These are phyloP conservation scores for Silurus asotus DNA, from an alignment of 2,113 vertebrate genomes.

Conservation along the genomic window DNA sequence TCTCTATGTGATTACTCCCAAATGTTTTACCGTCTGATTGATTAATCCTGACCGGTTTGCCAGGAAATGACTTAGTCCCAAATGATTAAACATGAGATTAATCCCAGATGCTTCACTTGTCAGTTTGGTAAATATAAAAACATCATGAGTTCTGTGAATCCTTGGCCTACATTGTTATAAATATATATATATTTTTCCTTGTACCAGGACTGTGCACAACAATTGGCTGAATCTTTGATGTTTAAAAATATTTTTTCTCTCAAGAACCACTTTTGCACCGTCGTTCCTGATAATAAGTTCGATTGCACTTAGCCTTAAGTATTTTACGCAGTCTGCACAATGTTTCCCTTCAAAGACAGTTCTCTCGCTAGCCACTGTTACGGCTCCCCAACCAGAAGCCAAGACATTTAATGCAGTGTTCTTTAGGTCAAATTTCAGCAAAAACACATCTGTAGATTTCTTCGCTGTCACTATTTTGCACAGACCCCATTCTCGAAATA, in stretches of 20 bases:
- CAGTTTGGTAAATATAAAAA: neutral
- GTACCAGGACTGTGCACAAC: neutral
- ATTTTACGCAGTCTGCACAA: neutral
- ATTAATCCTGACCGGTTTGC: neutral
- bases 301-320: constrained; percentile 4
- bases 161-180: neutral
- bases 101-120: neutral
- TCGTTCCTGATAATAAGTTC: constrained; percentile 43
- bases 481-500: neutral
- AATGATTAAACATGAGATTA: neutral
- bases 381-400: constrained; percentile 2
- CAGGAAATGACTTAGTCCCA: neutral
- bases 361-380: constrained; percentile 9
- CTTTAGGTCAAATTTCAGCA: neutral
- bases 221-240: neutral
- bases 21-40: neutral
- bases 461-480: neutral
- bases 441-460: constrained; percentile 11
- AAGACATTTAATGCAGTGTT: constrained; percentile 1
- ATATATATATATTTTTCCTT: neutral
- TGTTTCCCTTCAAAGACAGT: constrained; percentile 21
- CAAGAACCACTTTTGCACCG: constrained; percentile 53
- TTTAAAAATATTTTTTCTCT: neutral
- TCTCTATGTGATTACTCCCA: neutral
- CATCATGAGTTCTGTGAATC: neutral